Evolutionary conservation across 2,888 invertebrate genomes (phyloP), one percentile per base, ranked within the genome.

Genomic region (Caprella mutica): DNA sequence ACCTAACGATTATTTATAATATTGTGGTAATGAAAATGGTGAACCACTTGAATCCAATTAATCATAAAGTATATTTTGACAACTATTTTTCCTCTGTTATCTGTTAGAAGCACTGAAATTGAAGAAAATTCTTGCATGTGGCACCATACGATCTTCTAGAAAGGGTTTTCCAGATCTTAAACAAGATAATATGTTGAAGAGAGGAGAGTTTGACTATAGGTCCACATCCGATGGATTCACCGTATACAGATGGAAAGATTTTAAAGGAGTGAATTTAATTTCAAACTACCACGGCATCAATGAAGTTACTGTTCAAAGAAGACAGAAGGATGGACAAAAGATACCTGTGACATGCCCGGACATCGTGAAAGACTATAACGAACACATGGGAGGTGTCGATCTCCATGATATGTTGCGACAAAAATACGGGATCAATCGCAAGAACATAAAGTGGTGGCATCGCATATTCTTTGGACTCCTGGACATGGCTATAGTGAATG

Each of bases 361-460:
- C 38, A 48, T 67, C 33, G 61, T 70, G 12, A 65, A 61, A 29
- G 61, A 69, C 53, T 70, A 69, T 51, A 69, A 68, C 56, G 56
- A 24, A 14, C 58, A 69, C 59, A 70, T 70, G 70, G 68, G 68
- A 17, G 66, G 60, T 56, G 69, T 71, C 5, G 70, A 71, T 65
- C 68, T 68, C 59, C 60, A 65, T 30, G 69, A 71, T 50, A 66
- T 66, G 67, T 48, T 67, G n/a, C 69, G 67, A 64, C 57, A 65
- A n/a, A 40, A 56, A n/a, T 71, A 70, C 60, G 68, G 68, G 51
- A 63, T 68, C 23, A 65, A 70, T 52, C 51, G 68, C 35, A 70
- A 70, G 62, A 67, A 67, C 21, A 67, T 65, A 57, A 70, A 70
- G 66, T 70, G 69, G 69, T 70, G 69, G 66, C 68, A 67, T 52